These are phyloP conservation scores for Cosmopolites sordidus DNA, from an alignment of 2,888 invertebrate species.

Conservation along the genomic window DNA sequence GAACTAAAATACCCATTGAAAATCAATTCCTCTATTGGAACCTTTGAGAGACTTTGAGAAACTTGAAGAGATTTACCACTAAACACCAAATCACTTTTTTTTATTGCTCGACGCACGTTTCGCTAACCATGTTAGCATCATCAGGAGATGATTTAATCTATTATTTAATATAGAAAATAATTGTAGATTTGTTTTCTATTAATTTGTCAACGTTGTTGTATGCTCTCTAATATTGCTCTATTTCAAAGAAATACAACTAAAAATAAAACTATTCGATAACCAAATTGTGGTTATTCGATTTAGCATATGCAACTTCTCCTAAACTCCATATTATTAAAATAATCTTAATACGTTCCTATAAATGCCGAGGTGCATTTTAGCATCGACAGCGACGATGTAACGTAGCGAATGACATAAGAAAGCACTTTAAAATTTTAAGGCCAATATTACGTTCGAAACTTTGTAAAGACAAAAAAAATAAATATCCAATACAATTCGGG, in stretches of 20 bases:
- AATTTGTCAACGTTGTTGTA: no score
- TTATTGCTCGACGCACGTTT: no score
- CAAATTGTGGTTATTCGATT: slow-evolving; percentile 6
- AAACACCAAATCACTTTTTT: no score
- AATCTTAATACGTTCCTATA: slow-evolving; percentile 18
- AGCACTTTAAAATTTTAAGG: slow-evolving; percentile 18
- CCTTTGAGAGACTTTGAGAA: no score
- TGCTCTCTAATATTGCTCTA: no score
- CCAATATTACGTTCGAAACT: slow-evolving; percentile 11
- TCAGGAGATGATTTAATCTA: no score
- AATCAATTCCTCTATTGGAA: no score
- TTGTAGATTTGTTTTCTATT: no score
- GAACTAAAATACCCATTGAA: no score
- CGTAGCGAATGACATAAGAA: slow-evolving; percentile 14
- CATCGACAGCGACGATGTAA: slow-evolving; percentile 15
- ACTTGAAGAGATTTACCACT: no score
- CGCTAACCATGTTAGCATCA: no score
- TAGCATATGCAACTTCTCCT: slow-evolving; percentile 3
- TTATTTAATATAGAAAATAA: no score
- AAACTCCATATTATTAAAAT: slow-evolving; percentile 5
- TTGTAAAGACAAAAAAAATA: slow-evolving; percentile 10
- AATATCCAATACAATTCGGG: background rate
- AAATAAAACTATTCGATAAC: background rate
- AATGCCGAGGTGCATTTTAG: slow-evolving; percentile 20
- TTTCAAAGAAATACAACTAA: background rate